A percentile compares a stretch with the other conserved stretches of the same genome.
Conservation (phyloP, 1,140 invertebrate species). For the Aplysia californica region DNA sequence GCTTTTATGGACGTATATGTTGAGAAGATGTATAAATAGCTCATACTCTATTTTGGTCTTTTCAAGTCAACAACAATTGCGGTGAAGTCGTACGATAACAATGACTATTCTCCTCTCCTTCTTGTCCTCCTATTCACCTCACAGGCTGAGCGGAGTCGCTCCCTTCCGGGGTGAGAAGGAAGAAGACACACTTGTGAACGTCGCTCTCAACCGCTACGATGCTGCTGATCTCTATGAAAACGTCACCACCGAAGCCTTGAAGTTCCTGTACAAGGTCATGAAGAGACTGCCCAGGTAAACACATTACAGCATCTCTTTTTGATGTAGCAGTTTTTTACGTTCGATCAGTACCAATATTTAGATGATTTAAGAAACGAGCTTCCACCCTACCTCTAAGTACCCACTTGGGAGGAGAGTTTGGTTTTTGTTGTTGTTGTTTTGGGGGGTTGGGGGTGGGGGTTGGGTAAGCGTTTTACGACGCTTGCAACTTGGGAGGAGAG, state of each 20-base stretch:
- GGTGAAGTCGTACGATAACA: too few relatives aligned
- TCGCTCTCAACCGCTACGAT: slow-evolving; percentile 91
- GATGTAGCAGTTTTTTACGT: neutral
- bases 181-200: slow-evolving; percentile 90
- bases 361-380: neutral
- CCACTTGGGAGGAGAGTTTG: neutral
- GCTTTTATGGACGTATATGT: too few relatives aligned
- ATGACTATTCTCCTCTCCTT: too few relatives aligned
- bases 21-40: too few relatives aligned
- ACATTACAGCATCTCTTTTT: neutral
- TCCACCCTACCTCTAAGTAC: too few relatives aligned
- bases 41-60: too few relatives aligned
- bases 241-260: slow-evolving; percentile 91
- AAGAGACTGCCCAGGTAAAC: slow-evolving; percentile 90
- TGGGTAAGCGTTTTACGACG: neutral
- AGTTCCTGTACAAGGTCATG: slow-evolving; percentile 95
- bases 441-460: neutral
- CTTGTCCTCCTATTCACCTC: too few relatives aligned
- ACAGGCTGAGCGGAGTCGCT: slow-evolving; percentile 86
- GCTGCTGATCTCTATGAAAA: slow-evolving; percentile 96
- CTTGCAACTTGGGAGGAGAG: too few relatives aligned
- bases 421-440: neutral
- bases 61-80: too few relatives aligned
- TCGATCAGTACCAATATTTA: neutral
- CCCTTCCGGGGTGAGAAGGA: slow-evolving; percentile 88